phyloP scores from a whole-genome alignment of 2,888 invertebrate genomes.

The Uropetala carovei region DNA sequence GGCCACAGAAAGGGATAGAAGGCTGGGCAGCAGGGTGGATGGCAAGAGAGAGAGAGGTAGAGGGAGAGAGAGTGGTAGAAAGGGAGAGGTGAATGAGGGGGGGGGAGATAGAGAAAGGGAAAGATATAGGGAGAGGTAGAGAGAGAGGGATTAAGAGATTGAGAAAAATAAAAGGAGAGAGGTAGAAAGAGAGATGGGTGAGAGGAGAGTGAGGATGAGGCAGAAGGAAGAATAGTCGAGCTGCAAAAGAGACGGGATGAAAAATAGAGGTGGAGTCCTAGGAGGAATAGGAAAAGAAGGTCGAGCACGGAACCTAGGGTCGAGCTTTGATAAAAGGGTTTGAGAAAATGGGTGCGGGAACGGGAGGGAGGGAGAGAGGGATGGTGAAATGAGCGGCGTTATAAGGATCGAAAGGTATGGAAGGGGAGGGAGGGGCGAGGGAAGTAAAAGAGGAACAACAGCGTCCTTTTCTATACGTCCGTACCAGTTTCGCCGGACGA shows the following conservation, averaged over 20 bases:
- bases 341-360: not conserved
- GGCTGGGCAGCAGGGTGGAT: not conserved
- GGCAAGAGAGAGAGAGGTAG: not conserved
- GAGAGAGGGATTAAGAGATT: not conserved
- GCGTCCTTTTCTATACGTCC: not conserved
- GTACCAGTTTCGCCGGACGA: constrained; percentile 7
- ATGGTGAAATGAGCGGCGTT: not conserved
- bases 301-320: no score
- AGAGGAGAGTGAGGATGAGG: no score
- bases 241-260: not conserved
- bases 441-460: not conserved
- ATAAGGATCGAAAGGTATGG: not conserved
- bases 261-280: not conserved
- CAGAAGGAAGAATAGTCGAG: not conserved
- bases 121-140: not conserved
- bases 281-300: not conserved
- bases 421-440: not conserved
- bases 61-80: not conserved
- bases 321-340: not conserved
- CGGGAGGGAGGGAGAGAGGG: not conserved
- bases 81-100: not conserved
- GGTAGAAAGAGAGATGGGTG: not conserved
- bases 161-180: not conserved
- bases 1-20: not conserved
- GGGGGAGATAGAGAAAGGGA: not conserved